Base-by-base conservation (phyloP, 2,797 vertebrate genomes). In the Margarornis squamiger region DNA sequence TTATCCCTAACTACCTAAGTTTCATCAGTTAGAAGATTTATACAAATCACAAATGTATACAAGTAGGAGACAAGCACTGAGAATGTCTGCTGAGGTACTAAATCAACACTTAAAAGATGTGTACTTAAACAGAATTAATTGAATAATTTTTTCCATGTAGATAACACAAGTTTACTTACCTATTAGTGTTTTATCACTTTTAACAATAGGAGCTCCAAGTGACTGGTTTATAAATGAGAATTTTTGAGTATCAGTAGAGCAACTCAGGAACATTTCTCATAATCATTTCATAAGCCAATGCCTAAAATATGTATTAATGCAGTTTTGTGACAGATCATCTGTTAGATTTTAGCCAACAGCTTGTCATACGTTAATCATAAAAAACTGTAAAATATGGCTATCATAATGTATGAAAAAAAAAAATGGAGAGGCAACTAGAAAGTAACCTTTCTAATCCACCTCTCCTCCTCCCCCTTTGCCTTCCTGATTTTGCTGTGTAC, bases 301-400 rank as follows among this genome's bases (percentile, higher is more conserved):
- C 48, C 95, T 97, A 94, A 94, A 75, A 63, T 90, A 93, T 38
- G 83, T 77, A 77, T 96, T 96, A 97, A 95, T 92, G 70, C 74
- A 86, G 76, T 93, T 97, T 95, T 96, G 86, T 97, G 95, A 98
- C 76, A 97, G 97, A 98, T 98, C 90, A 96, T 91, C 90, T 95
- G 89, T 92, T 97, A 97, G 95, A 98, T 96, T 97, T 98, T 88
- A 97, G 90, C 72, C 6, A 71, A 97, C 95, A 97, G 92, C 75
- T 91, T 97, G 95, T 97, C 96, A 95, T 92, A 96, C 48, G 39
- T 93, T 98, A 97, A 97, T 97, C 95, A 95, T 91, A 97, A 98
- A 94, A 97, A 97, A 97, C 89, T 95, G 59, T 88, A 97, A 98
- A 97, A 95, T 95, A 97, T 0, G 0, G 81, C 61, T 95, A 96